Evolutionary conservation across 92 coral and sea anemone genomes (phyloP).

Genomic region (Actinostola sp.): DNA sequence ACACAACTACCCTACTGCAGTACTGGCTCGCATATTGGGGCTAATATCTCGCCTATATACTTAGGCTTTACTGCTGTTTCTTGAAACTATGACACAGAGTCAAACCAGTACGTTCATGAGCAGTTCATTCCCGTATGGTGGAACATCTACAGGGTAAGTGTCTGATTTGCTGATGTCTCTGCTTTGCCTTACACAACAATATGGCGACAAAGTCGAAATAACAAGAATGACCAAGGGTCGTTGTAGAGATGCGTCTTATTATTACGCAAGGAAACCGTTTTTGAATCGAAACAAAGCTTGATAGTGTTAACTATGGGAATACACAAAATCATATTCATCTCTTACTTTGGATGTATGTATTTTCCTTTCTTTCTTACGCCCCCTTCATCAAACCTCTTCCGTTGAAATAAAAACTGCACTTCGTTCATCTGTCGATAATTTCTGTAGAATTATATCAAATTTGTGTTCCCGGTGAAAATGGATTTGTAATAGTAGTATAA

Average conservation of each 20-base stretch:
- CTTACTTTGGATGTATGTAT: slow-evolving; percentile 13
- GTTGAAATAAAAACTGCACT: slow-evolving; percentile 17
- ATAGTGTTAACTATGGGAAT: background rate
- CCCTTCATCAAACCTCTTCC: slow-evolving; percentile 39
- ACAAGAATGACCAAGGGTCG: slow-evolving; percentile 20
- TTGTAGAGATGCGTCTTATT: slow-evolving; percentile 31
- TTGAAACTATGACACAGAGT: slow-evolving; percentile 51
- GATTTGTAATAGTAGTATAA: background rate
- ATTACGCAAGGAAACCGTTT: slow-evolving; percentile 27
- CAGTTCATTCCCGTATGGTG: slow-evolving; percentile 54
- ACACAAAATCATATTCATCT: slow-evolving; percentile 10
- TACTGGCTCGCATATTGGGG: slow-evolving; percentile 64
- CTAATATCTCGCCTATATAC: slow-evolving; percentile 34
- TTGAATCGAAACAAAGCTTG: background rate
- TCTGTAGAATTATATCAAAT: background rate
- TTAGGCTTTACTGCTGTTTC: slow-evolving; percentile 29
- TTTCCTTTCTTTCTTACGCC: slow-evolving; percentile 24
- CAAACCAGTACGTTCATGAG: slow-evolving; percentile 57
- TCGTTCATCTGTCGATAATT: slow-evolving; percentile 6
- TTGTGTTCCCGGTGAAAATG: background rate
- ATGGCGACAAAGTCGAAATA: slow-evolving; percentile 54
- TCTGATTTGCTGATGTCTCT: slow-evolving; percentile 15
- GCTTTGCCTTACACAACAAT: slow-evolving; percentile 14
- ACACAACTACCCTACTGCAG: slow-evolving; percentile 34
- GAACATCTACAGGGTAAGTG: slow-evolving; percentile 65